Evolutionary conservation across 35 echinoderm and acorn worm species (phyloP), one percentile per base, ranked within the genome.

Genomic region (Diadema setosum): DNA sequence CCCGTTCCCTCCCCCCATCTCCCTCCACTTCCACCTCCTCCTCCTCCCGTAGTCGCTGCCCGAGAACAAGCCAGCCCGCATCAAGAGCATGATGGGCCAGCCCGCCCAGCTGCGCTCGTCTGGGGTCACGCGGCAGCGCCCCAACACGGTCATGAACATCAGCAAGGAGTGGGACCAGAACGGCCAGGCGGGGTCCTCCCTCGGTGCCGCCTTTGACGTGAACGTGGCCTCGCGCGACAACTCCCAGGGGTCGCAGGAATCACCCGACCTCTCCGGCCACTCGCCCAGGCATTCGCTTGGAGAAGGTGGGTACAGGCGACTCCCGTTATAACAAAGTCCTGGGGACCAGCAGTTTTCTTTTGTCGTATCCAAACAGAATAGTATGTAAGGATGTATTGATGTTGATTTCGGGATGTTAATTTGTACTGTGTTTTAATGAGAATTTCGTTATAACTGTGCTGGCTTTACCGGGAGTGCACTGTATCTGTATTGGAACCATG

Each of bases 261-360:
- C 94, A 42, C 86, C 90, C 60, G 86, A 92, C 41, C 55, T 93
- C 52, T 88, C 94, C 7, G 58, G 90, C 5, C 81, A 97, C 27
- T 84, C 94, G 57, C 94, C 94, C 0, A 93, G 87, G 23, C 94
- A 97, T 67, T 92, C 90, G 55, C 35, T 93, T 61, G 85, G 89
- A 81, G 59, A 46, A 81, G n/a, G 83, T 83, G 84, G 88, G 88
- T 90, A 90, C 55, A 60, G 57, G 57, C 4, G 17, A 60, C n/a
- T n/a, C n/a, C n/a, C n/a, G n/a, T n/a, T n/a, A n/a, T n/a, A n/a
- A n/a, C n/a, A n/a, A n/a, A n/a, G n/a, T n/a, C n/a, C n/a, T n/a
- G n/a, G n/a, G n/a, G n/a, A n/a, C n/a, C n/a, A n/a, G n/a, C n/a
- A n/a, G n/a, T n/a, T n/a, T n/a, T n/a, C n/a, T n/a, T n/a, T n/a